A percentile compares a stretch with the other conserved stretches of the same genome.
phyloP scores from a whole-genome alignment of 35 echinoderm and acorn worm genomes.

The Ptychodera flava region DNA sequence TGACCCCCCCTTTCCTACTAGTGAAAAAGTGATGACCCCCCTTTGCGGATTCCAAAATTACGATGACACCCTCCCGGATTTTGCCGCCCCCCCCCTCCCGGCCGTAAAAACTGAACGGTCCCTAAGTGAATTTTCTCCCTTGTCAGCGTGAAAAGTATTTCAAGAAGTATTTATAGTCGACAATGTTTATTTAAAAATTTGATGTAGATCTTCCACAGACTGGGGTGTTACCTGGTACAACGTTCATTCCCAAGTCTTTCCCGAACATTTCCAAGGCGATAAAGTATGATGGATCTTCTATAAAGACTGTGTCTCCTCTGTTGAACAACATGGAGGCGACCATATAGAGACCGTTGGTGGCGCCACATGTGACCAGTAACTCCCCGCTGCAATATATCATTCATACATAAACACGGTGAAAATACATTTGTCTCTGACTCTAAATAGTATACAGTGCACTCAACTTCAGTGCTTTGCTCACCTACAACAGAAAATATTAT shows the following conservation, averaged over 20 bases:
- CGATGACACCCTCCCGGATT: no score
- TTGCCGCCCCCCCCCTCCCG: no score
- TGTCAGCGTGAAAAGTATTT: no score
- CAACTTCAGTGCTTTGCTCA: neutral
- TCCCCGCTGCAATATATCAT: conserved; percentile 34
- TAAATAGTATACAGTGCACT: neutral
- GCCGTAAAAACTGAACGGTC: no score
- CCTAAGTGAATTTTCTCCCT: no score
- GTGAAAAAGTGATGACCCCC: no score
- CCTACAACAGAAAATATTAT: neutral
- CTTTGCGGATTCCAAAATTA: no score
- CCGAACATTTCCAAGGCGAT: conserved; percentile 38
- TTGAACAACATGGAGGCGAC: conserved; percentile 41
- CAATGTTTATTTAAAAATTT: no score
- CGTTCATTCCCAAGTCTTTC: conserved; percentile 3
- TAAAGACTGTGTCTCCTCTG: conserved; percentile 57
- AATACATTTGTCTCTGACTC: neutral
- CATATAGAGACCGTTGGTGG: conserved; percentile 50
- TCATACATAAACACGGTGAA: neutral
- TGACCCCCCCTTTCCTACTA: no score
- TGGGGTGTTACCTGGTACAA: neutral
- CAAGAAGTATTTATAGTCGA: no score
- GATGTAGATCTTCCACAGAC: no score
- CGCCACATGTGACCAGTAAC: conserved; percentile 38
- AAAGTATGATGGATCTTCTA: conserved; percentile 74